Base-by-base conservation (phyloP, 2,113 vertebrate genomes). In the Formicarius rufipectus region DNA sequence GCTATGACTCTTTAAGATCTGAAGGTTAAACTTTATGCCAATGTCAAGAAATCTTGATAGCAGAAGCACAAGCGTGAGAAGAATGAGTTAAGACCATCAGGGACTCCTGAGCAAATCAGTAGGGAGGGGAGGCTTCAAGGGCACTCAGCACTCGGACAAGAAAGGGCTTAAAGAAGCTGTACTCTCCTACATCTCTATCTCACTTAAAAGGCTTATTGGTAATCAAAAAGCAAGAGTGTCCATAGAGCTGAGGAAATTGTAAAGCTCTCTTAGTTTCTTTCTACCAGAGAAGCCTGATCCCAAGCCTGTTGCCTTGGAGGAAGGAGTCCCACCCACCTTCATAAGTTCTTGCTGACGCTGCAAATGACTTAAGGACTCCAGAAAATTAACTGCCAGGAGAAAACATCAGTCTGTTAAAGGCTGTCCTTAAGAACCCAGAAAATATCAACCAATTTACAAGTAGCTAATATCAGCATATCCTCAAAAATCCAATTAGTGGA, bases 1-100 rank as follows among this genome's bases (percentile, higher is more conserved):
- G 56, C 79, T 60, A 5, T 14, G 87, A 49, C 75, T 95, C 35
- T 44, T 40, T 58, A 66, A 77, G 55, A 94, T 66, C 75, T 96
- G 95, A 96, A 95, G 79, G 90, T 96, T 94, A 93, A 96, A 92
- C 68, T 93, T 93, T 72, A 84, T 93, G 88, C 79, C 92, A 75
- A 14, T 84, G 95, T 60, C 68, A 81, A 64, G 88, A 84, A 96
- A 92, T 75, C 88, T 72, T 72, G 91, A 95, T 44, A 49, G 82
- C 90, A 90, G 87, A 13, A 86, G 68, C 68, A 60, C 1, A 40
- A 60, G 59, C 22, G 4, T 96, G 95, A 96, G 75, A 50, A 88
- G 95, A 92, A 93, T 94, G 82, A 96, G 53, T 84, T 84, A 75
- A 81, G 27, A 79, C 31, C 62, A 52, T 76, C 72, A 74, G 84